Conservation (phyloP, 2,888 invertebrate genomes). For the Amphipyra berbera region DNA sequence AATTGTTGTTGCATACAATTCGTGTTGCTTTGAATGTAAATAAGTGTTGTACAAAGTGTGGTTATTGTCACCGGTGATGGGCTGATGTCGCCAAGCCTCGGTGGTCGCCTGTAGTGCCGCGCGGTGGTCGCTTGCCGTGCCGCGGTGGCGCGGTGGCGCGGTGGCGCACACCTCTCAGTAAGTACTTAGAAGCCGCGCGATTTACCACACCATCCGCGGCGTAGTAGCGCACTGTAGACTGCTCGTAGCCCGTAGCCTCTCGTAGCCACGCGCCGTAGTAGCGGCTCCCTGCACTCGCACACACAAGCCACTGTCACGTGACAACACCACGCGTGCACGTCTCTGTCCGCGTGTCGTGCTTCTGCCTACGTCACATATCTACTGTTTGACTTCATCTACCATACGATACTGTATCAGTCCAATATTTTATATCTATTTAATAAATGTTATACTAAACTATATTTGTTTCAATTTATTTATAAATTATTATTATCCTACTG, state of each 20-base stretch:
- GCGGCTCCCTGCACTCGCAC: constrained; percentile 29
- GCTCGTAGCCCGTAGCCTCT: constrained; percentile 24
- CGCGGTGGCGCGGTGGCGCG: no score
- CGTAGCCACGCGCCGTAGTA: constrained; percentile 43
- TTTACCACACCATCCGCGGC: constrained; percentile 13
- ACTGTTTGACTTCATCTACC: not conserved
- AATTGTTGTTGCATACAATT: not conserved
- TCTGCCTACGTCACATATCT: not conserved
- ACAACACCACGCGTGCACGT: not conserved
- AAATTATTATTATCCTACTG: not conserved
- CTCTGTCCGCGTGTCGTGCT: no score
- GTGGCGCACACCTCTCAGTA: no score
- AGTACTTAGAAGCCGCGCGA: constrained; percentile 4
- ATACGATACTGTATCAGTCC: constrained; percentile 9
- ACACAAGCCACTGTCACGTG: constrained; percentile 8
- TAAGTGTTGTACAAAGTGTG: constrained; percentile 16
- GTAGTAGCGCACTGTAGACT: constrained; percentile 17
- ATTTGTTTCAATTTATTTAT: constrained; percentile 32
- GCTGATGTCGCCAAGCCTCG: not conserved
- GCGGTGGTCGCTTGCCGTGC: not conserved
- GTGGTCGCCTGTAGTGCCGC: not conserved
- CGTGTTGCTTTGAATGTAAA: constrained; percentile 12
- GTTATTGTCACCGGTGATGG: constrained; percentile 21
- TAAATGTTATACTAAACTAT: constrained; percentile 19
- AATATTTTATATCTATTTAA: constrained; percentile 19